These are phyloP conservation scores for Typhlomys cinereus DNA, from an alignment of 2,113 vertebrate species.

Conservation along the genomic window DNA sequence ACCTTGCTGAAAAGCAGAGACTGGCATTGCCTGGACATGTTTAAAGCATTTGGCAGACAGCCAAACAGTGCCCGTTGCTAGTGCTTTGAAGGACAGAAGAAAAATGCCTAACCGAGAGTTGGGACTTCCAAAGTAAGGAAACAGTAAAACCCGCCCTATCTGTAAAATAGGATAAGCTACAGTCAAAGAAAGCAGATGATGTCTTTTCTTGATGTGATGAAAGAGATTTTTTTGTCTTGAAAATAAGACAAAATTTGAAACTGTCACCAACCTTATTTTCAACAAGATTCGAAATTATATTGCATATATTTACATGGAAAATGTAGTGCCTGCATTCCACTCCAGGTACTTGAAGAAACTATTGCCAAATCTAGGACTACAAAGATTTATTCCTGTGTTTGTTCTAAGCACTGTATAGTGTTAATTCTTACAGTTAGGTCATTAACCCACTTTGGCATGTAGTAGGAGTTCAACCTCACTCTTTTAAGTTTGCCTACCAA, in stretches of 20 bases:
- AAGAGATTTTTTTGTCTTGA: not conserved
- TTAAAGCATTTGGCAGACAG: not conserved
- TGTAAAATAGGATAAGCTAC: not conserved
- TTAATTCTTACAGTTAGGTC: not conserved
- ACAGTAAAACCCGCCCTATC: not conserved
- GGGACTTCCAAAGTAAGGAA: not conserved
- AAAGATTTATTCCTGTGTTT: not conserved
- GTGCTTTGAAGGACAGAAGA: not conserved
- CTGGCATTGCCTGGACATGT: too few relatives aligned
- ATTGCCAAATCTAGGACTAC: not conserved
- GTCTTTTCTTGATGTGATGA: not conserved
- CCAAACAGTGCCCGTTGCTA: not conserved
- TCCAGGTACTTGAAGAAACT: not conserved
- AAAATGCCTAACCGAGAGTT: not conserved
- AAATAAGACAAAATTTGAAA: slow-evolving; percentile 29
- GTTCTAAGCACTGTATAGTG: not conserved
- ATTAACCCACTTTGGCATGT: not conserved
- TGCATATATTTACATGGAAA: not conserved
- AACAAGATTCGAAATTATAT: slow-evolving; percentile 14
- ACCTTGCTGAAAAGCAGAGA: not conserved
- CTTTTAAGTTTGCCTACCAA: not conserved
- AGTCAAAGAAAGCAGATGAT: slow-evolving; percentile 1
- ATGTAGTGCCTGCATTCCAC: not conserved
- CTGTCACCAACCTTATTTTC: not conserved
- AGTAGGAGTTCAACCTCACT: not conserved